phyloP scores from a whole-genome alignment of 2,888 invertebrate species.

The Platycheirus albimanus region DNA sequence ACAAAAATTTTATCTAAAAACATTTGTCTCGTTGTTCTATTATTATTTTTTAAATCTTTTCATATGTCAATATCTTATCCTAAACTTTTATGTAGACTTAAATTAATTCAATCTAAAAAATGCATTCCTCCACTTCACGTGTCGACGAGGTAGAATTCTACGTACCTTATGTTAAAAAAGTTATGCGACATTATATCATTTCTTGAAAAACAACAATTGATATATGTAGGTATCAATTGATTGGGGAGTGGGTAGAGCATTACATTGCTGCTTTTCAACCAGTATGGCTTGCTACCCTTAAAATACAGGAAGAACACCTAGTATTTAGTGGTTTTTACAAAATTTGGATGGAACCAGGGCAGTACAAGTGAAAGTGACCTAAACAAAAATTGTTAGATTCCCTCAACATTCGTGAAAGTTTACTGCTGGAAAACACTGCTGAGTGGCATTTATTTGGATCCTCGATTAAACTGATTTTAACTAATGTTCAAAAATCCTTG shows the following conservation, averaged over 20 bases:
- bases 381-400: background rate
- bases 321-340: constrained; percentile 4
- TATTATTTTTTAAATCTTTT: background rate
- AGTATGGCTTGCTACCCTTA: constrained; percentile 21
- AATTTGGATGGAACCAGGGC: constrained; percentile 4
- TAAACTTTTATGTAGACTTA: too few species aligned
- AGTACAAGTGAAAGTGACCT: background rate
- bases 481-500: background rate
- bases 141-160: constrained; percentile 57
- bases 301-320: constrained; percentile 28
- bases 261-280: constrained; percentile 17
- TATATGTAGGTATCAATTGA: constrained; percentile 8
- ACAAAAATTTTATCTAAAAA: constrained; percentile 10
- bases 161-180: constrained; percentile 58
- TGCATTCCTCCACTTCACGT: constrained; percentile 56
- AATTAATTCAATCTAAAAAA: constrained; percentile 50
- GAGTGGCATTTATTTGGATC: constrained; percentile 23
- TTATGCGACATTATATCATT: constrained; percentile 47
- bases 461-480: background rate
- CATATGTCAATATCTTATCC: constrained; percentile 6
- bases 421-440: constrained; percentile 5
- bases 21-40: constrained; percentile 9
- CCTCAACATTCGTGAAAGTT: background rate
- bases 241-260: constrained; percentile 20
- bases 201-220: constrained; percentile 18